These are phyloP conservation scores for Caradrina kadenii DNA, from an alignment of 2,888 invertebrate genomes.

Conservation along the genomic window DNA sequence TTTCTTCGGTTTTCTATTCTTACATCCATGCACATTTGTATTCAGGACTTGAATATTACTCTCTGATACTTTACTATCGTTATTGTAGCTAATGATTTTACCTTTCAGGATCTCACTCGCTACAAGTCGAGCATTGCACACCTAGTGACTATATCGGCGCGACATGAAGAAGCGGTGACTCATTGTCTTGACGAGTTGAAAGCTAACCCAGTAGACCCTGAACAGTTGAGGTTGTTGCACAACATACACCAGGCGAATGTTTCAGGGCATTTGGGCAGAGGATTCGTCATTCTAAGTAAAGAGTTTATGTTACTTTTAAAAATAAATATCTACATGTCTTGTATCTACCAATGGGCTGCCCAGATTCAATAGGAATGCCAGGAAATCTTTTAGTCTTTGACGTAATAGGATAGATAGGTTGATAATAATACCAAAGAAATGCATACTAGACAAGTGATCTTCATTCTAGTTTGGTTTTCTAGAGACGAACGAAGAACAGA, in stretches of 20 bases:
- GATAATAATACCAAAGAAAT: too few species aligned
- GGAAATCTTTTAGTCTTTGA: too few species aligned
- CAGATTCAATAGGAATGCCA: too few species aligned
- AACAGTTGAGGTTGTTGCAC: constrained; percentile 85
- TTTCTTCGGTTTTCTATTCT: too few species aligned
- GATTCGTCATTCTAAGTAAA: constrained; percentile 88
- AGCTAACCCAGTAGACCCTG: constrained; percentile 78
- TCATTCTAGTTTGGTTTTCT: constrained; percentile 9
- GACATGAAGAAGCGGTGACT: constrained; percentile 85
- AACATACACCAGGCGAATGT: constrained; percentile 82
- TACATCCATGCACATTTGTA: too few species aligned
- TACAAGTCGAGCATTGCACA: constrained; percentile 80
- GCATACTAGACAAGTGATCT: background rate
- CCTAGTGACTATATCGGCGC: constrained; percentile 88
- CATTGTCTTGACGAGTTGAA: constrained; percentile 73
- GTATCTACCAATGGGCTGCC: too few species aligned
- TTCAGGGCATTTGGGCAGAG: constrained; percentile 90
- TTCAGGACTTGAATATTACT: too few species aligned
- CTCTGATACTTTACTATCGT: too few species aligned
- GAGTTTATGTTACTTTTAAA: background rate
- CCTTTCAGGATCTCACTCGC: constrained; percentile 52
- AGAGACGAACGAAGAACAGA: constrained; percentile 68
- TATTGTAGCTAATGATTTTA: background rate
- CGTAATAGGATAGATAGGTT: too few species aligned
- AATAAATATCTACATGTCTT: too few species aligned